Evolutionary conservation across 2,113 vertebrate genomes (phyloP).

Genomic region (Gavia stellata): DNA sequence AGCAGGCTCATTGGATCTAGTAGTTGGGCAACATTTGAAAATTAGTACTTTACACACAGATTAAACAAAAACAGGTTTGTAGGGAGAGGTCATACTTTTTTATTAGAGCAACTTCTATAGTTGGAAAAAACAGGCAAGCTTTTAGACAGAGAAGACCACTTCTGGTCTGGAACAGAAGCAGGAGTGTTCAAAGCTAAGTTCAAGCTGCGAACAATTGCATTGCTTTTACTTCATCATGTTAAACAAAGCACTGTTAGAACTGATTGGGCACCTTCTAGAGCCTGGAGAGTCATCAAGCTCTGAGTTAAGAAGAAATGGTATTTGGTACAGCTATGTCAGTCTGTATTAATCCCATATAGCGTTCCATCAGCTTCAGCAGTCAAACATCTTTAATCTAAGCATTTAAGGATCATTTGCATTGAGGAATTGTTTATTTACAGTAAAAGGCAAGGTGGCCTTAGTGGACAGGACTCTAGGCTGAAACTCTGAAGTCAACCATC

Average conservation of each 20-base stretch:
- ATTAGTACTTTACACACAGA: background rate
- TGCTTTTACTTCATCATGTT: background rate
- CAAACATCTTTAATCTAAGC: background rate
- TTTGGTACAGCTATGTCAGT: background rate
- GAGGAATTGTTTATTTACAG: background rate
- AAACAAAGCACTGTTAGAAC: background rate
- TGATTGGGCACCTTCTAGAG: background rate
- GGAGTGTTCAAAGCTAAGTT: background rate
- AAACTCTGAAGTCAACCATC: background rate
- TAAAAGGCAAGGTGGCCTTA: background rate
- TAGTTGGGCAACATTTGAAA: background rate
- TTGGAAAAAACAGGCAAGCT: background rate
- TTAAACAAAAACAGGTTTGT: background rate
- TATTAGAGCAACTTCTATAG: background rate
- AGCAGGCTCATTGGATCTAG: background rate
- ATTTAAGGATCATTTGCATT: background rate
- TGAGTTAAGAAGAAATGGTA: background rate
- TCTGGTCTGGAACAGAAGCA: background rate
- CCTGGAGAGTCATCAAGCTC: background rate
- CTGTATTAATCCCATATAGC: background rate
- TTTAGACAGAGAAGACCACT: background rate
- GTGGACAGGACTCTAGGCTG: background rate
- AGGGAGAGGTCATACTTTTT: background rate
- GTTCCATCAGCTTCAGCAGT: background rate
- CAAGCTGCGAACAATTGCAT: background rate